Evolutionary conservation across 2,888 invertebrate genomes (phyloP).

Genomic region (Stictocephala bisonia): DNA sequence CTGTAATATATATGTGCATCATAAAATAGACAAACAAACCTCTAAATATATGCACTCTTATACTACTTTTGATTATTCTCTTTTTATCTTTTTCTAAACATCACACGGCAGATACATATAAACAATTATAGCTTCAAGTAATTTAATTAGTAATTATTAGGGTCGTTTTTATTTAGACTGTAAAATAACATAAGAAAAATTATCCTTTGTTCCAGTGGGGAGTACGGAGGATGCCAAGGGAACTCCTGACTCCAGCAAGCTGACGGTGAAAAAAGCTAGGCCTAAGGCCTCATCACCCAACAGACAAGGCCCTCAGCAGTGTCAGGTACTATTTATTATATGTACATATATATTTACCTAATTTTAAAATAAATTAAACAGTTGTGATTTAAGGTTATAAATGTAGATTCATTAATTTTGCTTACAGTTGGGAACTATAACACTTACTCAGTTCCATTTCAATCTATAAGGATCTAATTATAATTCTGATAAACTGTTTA

Average conservation of each 20-base stretch:
- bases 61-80: too few relatives aligned
- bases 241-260: constrained; percentile 68
- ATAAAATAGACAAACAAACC: too few relatives aligned
- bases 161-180: background rate
- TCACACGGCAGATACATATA: background rate
- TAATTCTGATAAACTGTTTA: too few relatives aligned
- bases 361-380: background rate
- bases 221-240: constrained; percentile 68
- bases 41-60: too few relatives aligned
- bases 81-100: too few relatives aligned
- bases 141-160: background rate
- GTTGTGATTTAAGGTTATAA: background rate
- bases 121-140: background rate
- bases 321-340: constrained; percentile 75
- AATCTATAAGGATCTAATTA: too few relatives aligned
- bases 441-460: too few relatives aligned
- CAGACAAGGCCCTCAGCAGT: constrained; percentile 91
- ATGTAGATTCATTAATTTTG: background rate
- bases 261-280: constrained; percentile 76
- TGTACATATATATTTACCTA: background rate
- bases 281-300: constrained; percentile 91
- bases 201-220: constrained; percentile 64
- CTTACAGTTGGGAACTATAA: background rate
- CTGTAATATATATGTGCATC: too few relatives aligned
- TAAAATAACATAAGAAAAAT: background rate